Evolutionary conservation across 1,140 invertebrate genomes (phyloP), one percentile per base, ranked within the genome.

Genomic region (Archegozetes longisetosus): DNA sequence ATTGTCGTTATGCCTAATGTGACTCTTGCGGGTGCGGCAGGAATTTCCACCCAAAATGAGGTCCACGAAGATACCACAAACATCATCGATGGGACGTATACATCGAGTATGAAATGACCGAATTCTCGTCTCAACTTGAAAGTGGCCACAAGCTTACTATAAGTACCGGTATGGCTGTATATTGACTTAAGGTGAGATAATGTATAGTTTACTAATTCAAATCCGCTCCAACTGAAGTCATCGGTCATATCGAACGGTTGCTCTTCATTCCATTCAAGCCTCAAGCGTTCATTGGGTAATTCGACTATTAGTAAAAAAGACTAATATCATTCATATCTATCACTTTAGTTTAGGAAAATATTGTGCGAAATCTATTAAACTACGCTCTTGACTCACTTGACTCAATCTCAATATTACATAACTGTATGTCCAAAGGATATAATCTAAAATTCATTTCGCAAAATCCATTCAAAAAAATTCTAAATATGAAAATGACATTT

Each of bases 61-160:
- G 83, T 78, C 81, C 81, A 82, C 6, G 78, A 80, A 55, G 82
- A 80, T 50, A 80, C 79, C 12, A 82, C 81, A 64, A 82, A 82
- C 25, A 82, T 67, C 51, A 80, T 79, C 13, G 79, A 81, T 2
- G 80, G 80, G 52, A 82, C 68, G 67, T 82, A 82, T 47, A 63
- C 63, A 17, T 65, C 61, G 1, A 71, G 59, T 12, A 64, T 61
- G 4, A 66, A 61, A 67, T 78, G 80, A 2, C 78, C 78, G 22
- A 82, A 73, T 23, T 78, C 76, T 22, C 80, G 67, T 51, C 73
- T 70, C 50, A 82, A 66, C 28, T 73, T 71, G 62, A 82, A 79
- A 23, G 76, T 72, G 0, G 75, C 77, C n/a, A 75, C 73, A 9
- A 82, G 68, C 61, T 79, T 80, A 62, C 76, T 79, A 71, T 79